These are phyloP conservation scores for Lutjanus argentimaculatus DNA, from an alignment of 2,797 vertebrate species.

Conservation along the genomic window DNA sequence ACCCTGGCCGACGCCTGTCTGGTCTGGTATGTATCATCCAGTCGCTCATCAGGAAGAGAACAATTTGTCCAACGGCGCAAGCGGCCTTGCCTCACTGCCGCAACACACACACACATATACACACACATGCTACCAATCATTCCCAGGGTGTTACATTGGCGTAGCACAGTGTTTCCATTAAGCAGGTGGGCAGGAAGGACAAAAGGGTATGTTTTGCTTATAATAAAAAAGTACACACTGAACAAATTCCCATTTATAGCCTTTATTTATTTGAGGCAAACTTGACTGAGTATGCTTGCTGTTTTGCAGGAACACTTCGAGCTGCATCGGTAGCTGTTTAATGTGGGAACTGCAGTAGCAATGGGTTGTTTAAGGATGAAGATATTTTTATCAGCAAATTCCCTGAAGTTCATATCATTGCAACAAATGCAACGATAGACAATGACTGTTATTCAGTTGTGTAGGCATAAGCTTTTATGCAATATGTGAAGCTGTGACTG, in stretches of 20 bases:
- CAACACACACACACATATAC: conserved; percentile 12
- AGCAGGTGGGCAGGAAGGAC: conserved; percentile 65
- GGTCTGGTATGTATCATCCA: conserved; percentile 52
- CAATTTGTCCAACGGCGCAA: conserved; percentile 43
- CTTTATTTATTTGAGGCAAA: conserved; percentile 46
- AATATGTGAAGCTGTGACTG: conserved; percentile 11
- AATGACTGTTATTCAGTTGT: conserved; percentile 14
- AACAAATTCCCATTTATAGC: conserved; percentile 52
- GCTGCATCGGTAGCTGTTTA: conserved; percentile 30
- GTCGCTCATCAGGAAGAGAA: conserved; percentile 69
- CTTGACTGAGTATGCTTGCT: conserved; percentile 35
- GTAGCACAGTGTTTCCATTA: conserved; percentile 53
- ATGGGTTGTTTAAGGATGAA: conserved; percentile 42
- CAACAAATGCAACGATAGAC: conserved; percentile 15
- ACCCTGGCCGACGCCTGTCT: conserved; percentile 64
- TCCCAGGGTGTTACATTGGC: conserved; percentile 54
- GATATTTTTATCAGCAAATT: conserved; percentile 46
- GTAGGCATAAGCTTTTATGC: neutral
- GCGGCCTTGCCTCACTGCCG: conserved; percentile 13
- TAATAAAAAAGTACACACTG: conserved; percentile 39
- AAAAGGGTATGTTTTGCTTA: conserved; percentile 60
- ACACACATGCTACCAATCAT: conserved; percentile 30
- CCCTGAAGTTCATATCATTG: conserved; percentile 28
- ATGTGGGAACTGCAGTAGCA: conserved; percentile 37
- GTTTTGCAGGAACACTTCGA: conserved; percentile 32